These are phyloP conservation scores for Pyrrhosoma nymphula DNA, from an alignment of 2,888 invertebrate species.

Conservation along the genomic window DNA sequence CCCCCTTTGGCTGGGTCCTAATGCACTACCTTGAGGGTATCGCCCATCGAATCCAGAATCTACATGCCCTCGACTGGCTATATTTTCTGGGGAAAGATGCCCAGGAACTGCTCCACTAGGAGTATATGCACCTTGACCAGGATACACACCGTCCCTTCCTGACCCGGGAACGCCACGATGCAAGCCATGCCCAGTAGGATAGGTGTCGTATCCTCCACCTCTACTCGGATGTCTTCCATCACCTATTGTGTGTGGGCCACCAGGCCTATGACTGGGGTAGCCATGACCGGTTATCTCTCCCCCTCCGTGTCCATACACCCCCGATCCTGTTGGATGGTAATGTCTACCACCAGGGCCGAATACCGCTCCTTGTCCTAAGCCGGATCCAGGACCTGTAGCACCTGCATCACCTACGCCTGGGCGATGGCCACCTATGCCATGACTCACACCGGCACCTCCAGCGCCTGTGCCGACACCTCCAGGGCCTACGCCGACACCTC, in stretches of 20 bases:
- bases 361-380: constrained; percentile 68
- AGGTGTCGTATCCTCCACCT: constrained; percentile 21
- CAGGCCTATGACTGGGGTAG: constrained; percentile 70
- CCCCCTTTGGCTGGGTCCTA: constrained; percentile 53
- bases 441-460: constrained; percentile 65
- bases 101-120: constrained; percentile 1
- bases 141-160: not conserved
- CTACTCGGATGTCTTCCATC: constrained; percentile 69
- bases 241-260: constrained; percentile 69
- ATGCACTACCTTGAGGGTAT: constrained; percentile 31
- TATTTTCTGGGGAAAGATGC: not conserved
- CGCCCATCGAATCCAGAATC: constrained; percentile 69
- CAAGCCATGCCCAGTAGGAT: constrained; percentile 36
- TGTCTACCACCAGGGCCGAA: not conserved
- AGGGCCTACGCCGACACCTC: constrained; percentile 69
- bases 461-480: constrained; percentile 33
- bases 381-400: constrained; percentile 68
- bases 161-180: constrained; percentile 33
- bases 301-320: constrained; percentile 65
- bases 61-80: not conserved
- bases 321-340: constrained; percentile 72
- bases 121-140: not conserved
- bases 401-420: constrained; percentile 37
- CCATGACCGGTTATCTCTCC: constrained; percentile 67
- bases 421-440: not conserved